These are phyloP conservation scores for Lipotes vexillifer DNA, from an alignment of 2,113 vertebrate species.

Conservation along the genomic window DNA sequence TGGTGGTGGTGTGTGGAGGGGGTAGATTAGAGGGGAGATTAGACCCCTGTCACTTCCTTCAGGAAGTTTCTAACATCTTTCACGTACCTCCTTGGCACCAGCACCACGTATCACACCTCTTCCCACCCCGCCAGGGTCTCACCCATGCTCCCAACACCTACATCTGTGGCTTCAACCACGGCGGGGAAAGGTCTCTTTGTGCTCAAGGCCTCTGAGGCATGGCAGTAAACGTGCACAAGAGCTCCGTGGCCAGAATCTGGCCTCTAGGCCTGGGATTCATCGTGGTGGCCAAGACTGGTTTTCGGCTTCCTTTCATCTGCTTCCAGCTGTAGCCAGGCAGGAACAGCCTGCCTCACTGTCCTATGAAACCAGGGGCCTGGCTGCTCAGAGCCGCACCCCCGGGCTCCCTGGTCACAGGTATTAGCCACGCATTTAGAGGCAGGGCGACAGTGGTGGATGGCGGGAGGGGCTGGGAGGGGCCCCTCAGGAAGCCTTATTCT, in stretches of 20 bases:
- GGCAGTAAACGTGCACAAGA: background rate
- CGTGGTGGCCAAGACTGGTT: background rate
- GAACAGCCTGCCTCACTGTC: background rate
- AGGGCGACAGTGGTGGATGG: background rate
- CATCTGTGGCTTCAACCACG: background rate
- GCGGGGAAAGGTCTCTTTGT: background rate
- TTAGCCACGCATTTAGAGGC: background rate
- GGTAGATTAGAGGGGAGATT: background rate
- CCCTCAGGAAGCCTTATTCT: background rate
- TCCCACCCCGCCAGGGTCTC: background rate
- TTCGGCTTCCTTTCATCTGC: background rate
- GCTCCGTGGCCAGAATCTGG: background rate
- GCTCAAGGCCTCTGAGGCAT: background rate
- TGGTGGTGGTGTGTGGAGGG: rapidly evolving
- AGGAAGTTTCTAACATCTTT: background rate
- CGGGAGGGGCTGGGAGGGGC: background rate
- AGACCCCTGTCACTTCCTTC: background rate
- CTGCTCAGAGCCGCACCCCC: background rate
- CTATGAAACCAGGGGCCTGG: background rate
- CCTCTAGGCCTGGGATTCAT: background rate
- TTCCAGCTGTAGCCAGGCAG: background rate
- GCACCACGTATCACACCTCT: background rate
- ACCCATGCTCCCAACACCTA: background rate
- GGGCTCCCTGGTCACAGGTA: background rate
- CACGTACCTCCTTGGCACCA: background rate